Conservation (phyloP, 2,113 vertebrate species). For the Gallinago paraguaiae region DNA sequence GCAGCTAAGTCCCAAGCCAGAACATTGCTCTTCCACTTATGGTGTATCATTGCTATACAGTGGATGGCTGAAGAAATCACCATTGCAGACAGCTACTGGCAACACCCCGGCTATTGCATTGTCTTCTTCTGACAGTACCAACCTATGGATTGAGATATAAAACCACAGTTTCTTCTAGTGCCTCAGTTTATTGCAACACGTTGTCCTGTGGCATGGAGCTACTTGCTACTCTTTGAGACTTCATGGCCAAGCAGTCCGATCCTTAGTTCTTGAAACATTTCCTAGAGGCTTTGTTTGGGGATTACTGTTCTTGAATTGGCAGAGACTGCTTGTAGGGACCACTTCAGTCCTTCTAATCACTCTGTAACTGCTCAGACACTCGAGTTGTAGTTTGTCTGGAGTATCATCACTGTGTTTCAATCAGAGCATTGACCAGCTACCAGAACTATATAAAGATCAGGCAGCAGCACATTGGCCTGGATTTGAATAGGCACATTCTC, state of each 20-base stretch:
- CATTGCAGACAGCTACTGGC: neutral
- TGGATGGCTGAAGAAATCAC: neutral
- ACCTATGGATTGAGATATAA: neutral
- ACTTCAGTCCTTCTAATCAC: neutral
- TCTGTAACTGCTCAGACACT: neutral
- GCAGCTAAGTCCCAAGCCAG: neutral
- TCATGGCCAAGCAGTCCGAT: neutral
- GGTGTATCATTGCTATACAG: accelerated
- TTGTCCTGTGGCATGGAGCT: neutral
- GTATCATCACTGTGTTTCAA: neutral
- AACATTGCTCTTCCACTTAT: accelerated
- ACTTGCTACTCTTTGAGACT: neutral
- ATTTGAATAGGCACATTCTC: neutral
- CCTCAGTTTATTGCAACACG: neutral
- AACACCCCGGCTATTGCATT: neutral
- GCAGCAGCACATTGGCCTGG: neutral
- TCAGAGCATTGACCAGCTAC: neutral
- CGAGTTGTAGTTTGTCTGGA: neutral
- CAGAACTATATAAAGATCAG: neutral
- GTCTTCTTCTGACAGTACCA: neutral
- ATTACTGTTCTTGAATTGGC: neutral
- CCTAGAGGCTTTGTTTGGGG: neutral
- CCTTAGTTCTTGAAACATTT: neutral
- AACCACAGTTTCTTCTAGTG: neutral
- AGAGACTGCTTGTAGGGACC: neutral